Base-by-base conservation (phyloP, 2,888 invertebrate genomes). In the Ichneumoninae sp. region DNA sequence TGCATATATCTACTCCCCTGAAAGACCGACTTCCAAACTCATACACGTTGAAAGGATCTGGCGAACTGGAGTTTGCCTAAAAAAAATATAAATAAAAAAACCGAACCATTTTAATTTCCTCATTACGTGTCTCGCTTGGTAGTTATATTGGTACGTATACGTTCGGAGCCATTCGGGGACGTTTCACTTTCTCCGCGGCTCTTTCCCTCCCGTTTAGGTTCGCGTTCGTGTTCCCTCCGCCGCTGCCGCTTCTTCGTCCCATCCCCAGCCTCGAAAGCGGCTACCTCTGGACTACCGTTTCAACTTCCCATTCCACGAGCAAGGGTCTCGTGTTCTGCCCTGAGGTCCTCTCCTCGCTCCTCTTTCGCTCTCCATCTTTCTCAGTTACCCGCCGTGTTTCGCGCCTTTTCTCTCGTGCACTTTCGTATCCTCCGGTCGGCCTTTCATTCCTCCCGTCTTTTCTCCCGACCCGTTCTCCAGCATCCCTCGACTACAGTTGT, bases 41-140 rank as follows among this genome's bases (percentile, higher is more conserved):
- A 40, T 52, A 26, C 76, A 52, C 33, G 22, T 75, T 44, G 40
- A 84, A 77, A 47, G 62, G 54, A 30, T 62, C 52, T 6, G 16
- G 16, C 26, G 69, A 78, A 62, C 74, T 36, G 16, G 76, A 83
- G 57, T 66, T 71, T 26, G 47, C 47, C 68, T 19, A 65, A 60
- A 26, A 52, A 52, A 71, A 71, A 71, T 4, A 13, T 16, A n/a
- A 8, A 13, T 16, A n/a, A 6, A n/a, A 26, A 80, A 70, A 78
- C 16, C 57, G 66, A 68, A 79, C 72, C 83, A 82, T 87, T 88
- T 87, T 87, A 85, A 88, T 88, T 86, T 86, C 83, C 86, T 88
- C 87, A 83, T 89, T 87, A 88, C 78, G 83, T 84, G 57, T 70
- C 19, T 68, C 52, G 44, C 50, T 60, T 77, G 81, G 74, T 81